These are phyloP conservation scores for Agrenia bidenticulata DNA, from an alignment of 2,888 invertebrate species.

Conservation along the genomic window DNA sequence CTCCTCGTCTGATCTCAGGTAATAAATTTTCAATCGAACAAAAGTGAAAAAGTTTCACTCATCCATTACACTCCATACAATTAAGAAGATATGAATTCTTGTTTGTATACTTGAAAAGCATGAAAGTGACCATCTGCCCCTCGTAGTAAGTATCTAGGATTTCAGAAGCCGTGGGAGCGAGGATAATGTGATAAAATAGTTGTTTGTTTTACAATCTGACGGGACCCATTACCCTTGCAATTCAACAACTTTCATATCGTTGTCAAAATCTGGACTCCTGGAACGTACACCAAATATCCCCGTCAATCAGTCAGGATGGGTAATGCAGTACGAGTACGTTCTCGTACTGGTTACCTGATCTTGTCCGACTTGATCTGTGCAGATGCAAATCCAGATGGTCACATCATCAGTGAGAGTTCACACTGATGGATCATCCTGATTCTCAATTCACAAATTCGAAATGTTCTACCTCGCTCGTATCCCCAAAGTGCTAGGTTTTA, in stretches of 20 bases:
- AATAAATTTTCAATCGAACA: no score
- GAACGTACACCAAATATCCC: not conserved
- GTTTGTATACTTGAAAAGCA: no score
- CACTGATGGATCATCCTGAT: not conserved
- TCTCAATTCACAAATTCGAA: not conserved
- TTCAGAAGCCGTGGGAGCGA: no score
- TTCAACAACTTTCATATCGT: not conserved
- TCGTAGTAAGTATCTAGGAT: no score
- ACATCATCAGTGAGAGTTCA: not conserved
- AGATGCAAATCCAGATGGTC: not conserved
- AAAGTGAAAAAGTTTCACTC: no score
- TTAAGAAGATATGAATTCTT: no score
- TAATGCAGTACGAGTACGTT: no score
- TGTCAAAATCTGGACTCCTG: not conserved
- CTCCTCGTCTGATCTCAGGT: no score
- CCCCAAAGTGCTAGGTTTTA: no score
- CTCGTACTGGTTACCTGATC: no score
- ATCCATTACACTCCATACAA: no score
- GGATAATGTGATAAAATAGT: not conserved
- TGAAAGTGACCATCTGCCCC: no score
- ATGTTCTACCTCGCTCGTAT: not conserved
- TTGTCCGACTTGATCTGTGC: not conserved
- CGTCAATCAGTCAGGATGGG: slow-evolving; percentile 2
- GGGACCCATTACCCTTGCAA: not conserved
- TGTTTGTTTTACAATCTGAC: slow-evolving; percentile 2